phyloP scores from a whole-genome alignment of 2,113 vertebrate genomes.

The Odocoileus hemionus region DNA sequence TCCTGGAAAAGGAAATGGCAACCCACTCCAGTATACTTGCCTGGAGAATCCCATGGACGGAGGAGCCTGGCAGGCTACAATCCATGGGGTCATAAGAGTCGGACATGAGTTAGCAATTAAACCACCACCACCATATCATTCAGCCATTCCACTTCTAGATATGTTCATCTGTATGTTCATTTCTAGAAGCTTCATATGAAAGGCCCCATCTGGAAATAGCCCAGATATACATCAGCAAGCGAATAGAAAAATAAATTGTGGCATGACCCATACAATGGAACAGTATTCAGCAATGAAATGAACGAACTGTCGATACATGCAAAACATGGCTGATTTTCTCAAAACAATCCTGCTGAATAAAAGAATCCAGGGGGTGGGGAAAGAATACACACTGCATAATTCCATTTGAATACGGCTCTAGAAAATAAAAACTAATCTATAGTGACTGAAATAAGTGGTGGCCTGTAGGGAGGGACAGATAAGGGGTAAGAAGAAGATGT shows the following conservation, averaged over 20 bases:
- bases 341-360: not conserved
- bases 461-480: not conserved
- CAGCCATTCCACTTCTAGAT: not conserved
- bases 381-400: not conserved
- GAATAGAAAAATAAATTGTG: not conserved
- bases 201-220: not conserved
- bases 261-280: not conserved
- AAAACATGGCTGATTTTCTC: not conserved
- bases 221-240: not conserved
- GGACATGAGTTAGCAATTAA: not conserved
- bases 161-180: not conserved
- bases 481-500: not conserved
- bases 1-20: not conserved
- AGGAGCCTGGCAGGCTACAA: not conserved
- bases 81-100: not conserved
- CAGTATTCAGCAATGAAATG: not conserved
- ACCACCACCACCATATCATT: not conserved
- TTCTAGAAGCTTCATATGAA: not conserved
- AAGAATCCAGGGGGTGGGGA: not conserved
- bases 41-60: not conserved
- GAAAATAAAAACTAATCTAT: not conserved
- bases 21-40: not conserved
- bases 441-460: not conserved
- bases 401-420: not conserved
- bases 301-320: not conserved